Conservation (phyloP, 2,797 vertebrate genomes). For the Naso thynnoides region DNA sequence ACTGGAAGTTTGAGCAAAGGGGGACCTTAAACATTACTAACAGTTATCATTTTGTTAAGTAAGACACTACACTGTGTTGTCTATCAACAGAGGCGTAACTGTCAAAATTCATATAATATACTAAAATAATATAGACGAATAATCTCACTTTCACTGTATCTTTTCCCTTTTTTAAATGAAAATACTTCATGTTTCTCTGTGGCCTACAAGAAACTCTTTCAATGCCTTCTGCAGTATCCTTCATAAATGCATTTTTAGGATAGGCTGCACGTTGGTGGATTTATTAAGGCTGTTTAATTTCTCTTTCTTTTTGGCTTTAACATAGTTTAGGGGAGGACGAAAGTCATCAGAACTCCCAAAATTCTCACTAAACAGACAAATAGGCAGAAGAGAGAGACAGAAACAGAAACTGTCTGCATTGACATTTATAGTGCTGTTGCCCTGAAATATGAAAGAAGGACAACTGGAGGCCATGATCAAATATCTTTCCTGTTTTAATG, state of each 20-base stretch:
- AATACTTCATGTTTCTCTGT: background rate
- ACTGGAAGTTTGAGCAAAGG: background rate
- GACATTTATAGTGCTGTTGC: constrained; percentile 57
- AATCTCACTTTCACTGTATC: background rate
- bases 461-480: constrained; percentile 66
- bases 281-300: constrained; percentile 4
- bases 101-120: background rate
- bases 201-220: background rate
- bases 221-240: background rate
- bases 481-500: constrained; percentile 68
- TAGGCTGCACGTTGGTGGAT: background rate
- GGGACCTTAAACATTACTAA: background rate
- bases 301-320: constrained; percentile 14
- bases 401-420: constrained; percentile 20
- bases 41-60: background rate
- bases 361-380: constrained; percentile 52
- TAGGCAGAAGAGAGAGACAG: constrained; percentile 39
- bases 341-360: constrained; percentile 22
- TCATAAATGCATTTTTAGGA: background rate
- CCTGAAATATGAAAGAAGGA: constrained; percentile 60
- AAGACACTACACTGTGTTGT: background rate
- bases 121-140: background rate
- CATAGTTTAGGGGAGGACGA: constrained; percentile 2
- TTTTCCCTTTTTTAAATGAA: background rate
- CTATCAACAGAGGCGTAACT: background rate